These are phyloP conservation scores for Apolygus lucorum DNA, from an alignment of 1,140 invertebrate genomes.

Conservation along the genomic window DNA sequence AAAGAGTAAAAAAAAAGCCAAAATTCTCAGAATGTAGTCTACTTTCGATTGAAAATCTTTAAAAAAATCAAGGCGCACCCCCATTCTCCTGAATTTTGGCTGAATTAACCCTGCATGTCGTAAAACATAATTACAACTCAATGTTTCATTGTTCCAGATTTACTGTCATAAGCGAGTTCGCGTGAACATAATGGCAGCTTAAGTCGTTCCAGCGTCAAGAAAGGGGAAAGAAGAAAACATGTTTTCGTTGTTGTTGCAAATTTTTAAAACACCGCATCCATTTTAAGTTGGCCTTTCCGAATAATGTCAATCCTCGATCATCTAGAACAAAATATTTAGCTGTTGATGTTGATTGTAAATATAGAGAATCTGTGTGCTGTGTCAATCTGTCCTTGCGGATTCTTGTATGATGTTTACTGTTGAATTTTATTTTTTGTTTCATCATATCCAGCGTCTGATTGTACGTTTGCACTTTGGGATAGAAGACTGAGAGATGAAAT, in stretches of 20 bases:
- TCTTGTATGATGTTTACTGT: no score
- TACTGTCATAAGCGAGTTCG: conserved; percentile 30
- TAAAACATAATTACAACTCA: background rate
- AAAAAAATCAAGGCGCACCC: no score
- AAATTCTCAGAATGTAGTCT: no score
- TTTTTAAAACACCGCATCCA: no score
- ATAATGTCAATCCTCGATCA: no score
- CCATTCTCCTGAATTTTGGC: background rate
- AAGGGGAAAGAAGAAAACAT: background rate
- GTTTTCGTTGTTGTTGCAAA: background rate
- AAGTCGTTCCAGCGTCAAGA: background rate
- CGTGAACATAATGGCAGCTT: conserved; percentile 10
- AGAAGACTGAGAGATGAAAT: background rate
- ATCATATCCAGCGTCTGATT: background rate
- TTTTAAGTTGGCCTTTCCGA: no score
- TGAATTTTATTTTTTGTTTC: background rate
- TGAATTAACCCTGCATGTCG: background rate
- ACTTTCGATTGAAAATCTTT: no score
- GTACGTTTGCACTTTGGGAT: background rate
- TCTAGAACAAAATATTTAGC: no score
- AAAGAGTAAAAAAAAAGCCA: no score
- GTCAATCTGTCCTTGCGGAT: background rate
- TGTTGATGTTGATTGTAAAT: background rate
- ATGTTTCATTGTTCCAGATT: conserved; percentile 28
- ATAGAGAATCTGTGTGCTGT: background rate